Base-by-base conservation (phyloP, 2,797 vertebrate genomes). In the Neosalanx taihuensis region DNA sequence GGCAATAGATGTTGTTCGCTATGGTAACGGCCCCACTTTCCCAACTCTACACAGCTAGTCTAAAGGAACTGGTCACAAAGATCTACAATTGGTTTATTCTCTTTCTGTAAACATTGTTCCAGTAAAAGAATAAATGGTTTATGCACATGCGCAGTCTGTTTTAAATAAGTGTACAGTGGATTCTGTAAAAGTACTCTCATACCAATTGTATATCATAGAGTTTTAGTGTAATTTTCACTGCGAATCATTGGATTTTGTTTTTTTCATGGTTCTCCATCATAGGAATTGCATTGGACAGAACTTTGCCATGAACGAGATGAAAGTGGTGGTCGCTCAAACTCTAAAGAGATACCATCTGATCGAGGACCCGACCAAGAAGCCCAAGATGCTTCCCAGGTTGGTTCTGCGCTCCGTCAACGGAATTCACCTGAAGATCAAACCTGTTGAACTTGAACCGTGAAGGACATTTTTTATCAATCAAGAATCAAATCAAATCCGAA, bases 281-380 rank as follows among this genome's bases (percentile, higher is more conserved):
- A 98, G 97, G 87, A 96, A 96, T 90, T 98, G 96, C 90, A 95
- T 97, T 0, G 95, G 96, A 68, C 95, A 98, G 89, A 94, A 87
- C 72, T 97, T 98, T 69, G 95, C 97, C 79, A 95, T 98, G 93
- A 92, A 92, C 0, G 94, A 97, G 90, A 73, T 98, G 79, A 98
- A 98, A 81, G 92, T 95, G 70, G 90, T 85, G 0, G 79, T 91
- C 0, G 94, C 94, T 1, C 64, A 94, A 83, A 94, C 89, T 0
- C 87, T 98, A 69, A 93, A 86, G 67, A 91, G 59, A 67, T 98
- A 95, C 31, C 7, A 90, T 46, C 88, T 99, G 73, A 72, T 75
- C 0, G 91, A 91, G 0, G 91, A 95, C 37, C 83, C 89, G 0
- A 67, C 83, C 56, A 82, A 60, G 33, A 85, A 88, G 67, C 94